Evolutionary conservation across 2,797 vertebrate genomes (phyloP).

Genomic region (Periparus ater): DNA sequence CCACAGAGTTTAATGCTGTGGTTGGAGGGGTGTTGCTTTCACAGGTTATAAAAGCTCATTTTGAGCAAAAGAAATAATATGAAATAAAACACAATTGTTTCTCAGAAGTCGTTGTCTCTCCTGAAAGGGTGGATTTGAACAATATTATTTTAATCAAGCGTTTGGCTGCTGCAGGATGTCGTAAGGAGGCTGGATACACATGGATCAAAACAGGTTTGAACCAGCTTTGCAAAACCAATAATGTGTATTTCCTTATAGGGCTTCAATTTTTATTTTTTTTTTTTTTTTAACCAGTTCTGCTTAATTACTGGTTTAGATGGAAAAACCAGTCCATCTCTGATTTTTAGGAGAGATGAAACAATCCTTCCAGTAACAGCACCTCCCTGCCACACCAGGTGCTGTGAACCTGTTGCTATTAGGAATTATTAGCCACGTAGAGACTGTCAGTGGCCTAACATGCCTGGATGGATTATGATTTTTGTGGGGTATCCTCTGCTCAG

Average conservation of each 20-base stretch:
- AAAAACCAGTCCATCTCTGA: neutral
- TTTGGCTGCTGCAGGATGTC: neutral
- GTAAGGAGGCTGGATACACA: neutral
- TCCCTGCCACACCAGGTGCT: neutral
- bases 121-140: neutral
- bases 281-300: neutral
- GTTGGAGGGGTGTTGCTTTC: neutral
- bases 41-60: neutral
- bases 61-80: neutral
- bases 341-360: neutral
- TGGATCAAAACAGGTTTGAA: neutral
- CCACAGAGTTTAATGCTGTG: neutral
- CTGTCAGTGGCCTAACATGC: neutral
- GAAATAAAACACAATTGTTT: neutral
- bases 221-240: neutral
- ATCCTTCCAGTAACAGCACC: neutral
- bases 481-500: neutral
- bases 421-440: neutral
- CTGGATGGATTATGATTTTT: neutral
- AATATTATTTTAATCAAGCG: neutral
- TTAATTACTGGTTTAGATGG: neutral
- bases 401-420: neutral
- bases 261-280: neutral
- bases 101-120: neutral
- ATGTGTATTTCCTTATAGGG: neutral